phyloP scores from a whole-genome alignment of 2,113 vertebrate species.

The Cariama cristata region DNA sequence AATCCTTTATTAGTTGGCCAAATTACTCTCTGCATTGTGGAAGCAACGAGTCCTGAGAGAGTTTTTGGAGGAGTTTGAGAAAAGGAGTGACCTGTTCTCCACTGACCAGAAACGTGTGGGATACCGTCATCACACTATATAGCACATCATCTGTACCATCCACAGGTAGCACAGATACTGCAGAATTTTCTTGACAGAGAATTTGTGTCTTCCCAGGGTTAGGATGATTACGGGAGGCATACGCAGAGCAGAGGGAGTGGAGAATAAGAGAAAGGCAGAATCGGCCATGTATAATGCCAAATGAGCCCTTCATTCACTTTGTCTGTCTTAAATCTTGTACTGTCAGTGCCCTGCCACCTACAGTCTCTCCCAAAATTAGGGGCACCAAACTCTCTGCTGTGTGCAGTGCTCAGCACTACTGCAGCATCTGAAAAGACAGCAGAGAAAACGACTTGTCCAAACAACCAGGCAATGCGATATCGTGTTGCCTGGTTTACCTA shows the following conservation, averaged over 20 bases:
- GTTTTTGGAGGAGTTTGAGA: not conserved
- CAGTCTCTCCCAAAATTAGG: not conserved
- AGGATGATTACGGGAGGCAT: not conserved
- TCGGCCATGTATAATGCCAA: rapidly evolving
- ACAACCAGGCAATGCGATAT: not conserved
- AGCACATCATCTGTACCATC: not conserved
- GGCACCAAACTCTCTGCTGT: not conserved
- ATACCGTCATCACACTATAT: not conserved
- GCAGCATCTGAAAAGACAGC: not conserved
- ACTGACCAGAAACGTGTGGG: not conserved
- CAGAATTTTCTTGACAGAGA: not conserved
- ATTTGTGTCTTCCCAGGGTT: not conserved
- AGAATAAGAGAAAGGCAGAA: not conserved
- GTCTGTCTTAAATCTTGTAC: not conserved
- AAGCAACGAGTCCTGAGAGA: not conserved
- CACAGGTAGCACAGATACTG: not conserved
- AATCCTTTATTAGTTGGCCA: not conserved
- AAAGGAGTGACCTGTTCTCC: not conserved
- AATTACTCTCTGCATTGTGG: not conserved
- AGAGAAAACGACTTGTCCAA: not conserved
- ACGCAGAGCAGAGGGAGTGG: not conserved
- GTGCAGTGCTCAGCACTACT: not conserved
- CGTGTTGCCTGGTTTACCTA: not conserved
- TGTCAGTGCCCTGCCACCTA: not conserved
- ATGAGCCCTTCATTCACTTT: not conserved